These are phyloP conservation scores for Euwallacea similis DNA, from an alignment of 1,140 invertebrate species.

Conservation along the genomic window DNA sequence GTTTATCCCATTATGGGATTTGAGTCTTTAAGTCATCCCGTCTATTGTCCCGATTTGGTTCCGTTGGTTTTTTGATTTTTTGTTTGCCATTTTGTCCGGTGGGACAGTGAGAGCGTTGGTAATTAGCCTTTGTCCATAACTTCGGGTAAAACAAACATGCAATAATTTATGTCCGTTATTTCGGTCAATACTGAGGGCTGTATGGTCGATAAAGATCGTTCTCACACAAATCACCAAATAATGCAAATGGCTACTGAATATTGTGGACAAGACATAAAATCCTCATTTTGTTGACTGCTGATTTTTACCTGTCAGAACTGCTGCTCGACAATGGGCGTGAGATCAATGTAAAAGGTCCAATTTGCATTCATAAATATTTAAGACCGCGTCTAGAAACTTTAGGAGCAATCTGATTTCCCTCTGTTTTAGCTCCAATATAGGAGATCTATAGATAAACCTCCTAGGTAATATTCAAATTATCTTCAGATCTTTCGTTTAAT, in stretches of 20 bases:
- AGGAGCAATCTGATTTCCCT: too few species aligned
- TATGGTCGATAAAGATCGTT: constrained; percentile 17
- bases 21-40: constrained; percentile 33
- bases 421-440: too few species aligned
- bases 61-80: constrained; percentile 39
- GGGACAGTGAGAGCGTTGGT: constrained; percentile 21
- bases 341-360: constrained; percentile 24
- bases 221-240: constrained; percentile 26
- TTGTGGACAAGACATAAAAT: constrained; percentile 14
- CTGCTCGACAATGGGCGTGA: constrained; percentile 6
- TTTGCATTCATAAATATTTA: constrained; percentile 31
- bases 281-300: constrained; percentile 23
- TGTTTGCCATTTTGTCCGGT: constrained; percentile 17
- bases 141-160: constrained; percentile 10
- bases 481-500: too few species aligned
- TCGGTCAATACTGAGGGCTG: background rate
- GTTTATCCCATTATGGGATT: constrained; percentile 34
- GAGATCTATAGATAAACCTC: too few species aligned
- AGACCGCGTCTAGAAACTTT: background rate
- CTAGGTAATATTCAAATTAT: too few species aligned
- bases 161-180: constrained; percentile 17
- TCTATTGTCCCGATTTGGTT: constrained; percentile 37
- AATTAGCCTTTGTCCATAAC: constrained; percentile 31
- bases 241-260: constrained; percentile 27
- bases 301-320: constrained; percentile 30